phyloP scores from a whole-genome alignment of 2,888 invertebrate species.

The Ecdyonurus torrentis region DNA sequence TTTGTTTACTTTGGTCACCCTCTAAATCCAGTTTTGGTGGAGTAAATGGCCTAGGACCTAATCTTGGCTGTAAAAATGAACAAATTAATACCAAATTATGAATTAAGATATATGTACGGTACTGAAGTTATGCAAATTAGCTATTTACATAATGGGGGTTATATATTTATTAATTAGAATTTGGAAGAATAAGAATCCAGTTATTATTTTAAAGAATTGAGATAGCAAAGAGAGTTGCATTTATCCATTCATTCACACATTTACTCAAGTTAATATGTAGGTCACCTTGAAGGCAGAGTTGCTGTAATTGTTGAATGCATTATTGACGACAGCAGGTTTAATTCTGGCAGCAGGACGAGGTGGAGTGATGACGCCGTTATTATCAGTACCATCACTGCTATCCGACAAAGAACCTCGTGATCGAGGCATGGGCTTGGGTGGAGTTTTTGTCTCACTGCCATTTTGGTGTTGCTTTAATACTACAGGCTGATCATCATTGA shows the following conservation, averaged over 20 bases:
- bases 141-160: too few relatives aligned
- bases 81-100: background rate
- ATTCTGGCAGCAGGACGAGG: slow-evolving; percentile 41
- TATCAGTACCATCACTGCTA: slow-evolving; percentile 35
- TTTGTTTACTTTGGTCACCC: slow-evolving; percentile 11
- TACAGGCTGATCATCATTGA: background rate
- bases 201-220: background rate
- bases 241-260: background rate
- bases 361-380: background rate
- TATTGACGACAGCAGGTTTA: slow-evolving; percentile 23
- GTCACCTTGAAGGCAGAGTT: slow-evolving; percentile 18
- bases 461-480: background rate
- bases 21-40: slow-evolving; percentile 32
- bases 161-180: background rate
- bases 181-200: background rate
- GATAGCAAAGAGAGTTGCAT: background rate
- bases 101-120: background rate
- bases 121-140: too few relatives aligned
- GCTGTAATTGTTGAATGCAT: slow-evolving; percentile 11
- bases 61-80: slow-evolving; percentile 47
- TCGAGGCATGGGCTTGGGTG: slow-evolving; percentile 67
- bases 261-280: background rate
- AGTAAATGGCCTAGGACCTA: slow-evolving; percentile 75
- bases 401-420: slow-evolving; percentile 58
- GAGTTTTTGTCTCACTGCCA: slow-evolving; percentile 18